A percentile compares a stretch with the other conserved stretches of the same genome.
Evolutionary conservation across 2,888 invertebrate species (phyloP).

Genomic region (Leucania comma): DNA sequence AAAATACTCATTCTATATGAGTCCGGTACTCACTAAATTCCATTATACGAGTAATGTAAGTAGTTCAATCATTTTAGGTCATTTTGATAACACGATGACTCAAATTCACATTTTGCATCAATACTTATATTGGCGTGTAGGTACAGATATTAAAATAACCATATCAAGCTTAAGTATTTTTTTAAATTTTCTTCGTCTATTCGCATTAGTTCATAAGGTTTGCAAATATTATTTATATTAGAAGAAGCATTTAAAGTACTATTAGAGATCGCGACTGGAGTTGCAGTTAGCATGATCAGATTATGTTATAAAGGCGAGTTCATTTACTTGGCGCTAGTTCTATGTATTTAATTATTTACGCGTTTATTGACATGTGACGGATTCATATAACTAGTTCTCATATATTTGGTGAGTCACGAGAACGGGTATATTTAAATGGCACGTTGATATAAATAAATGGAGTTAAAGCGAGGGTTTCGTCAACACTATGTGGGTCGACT

Average conservation of each 20-base stretch:
- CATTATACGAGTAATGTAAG: conserved; percentile 67
- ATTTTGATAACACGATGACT: conserved; percentile 71
- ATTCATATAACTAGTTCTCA: conserved; percentile 52
- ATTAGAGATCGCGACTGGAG: neutral
- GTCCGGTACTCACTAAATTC: conserved; percentile 70
- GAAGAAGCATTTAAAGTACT: conserved; percentile 12
- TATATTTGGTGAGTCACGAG: conserved; percentile 66
- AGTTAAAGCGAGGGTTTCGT: conserved; percentile 74
- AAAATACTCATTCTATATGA: conserved; percentile 74
- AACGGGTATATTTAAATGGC: conserved; percentile 65
- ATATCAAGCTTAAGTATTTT: neutral
- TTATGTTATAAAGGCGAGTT: conserved; percentile 14
- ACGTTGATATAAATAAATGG: conserved; percentile 71
- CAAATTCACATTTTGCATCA: conserved; percentile 45
- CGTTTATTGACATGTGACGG: conserved; percentile 43
- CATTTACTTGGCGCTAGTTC: neutral
- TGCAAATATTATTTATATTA: conserved; percentile 12
- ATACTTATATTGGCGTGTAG: conserved; percentile 21
- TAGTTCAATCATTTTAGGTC: conserved; percentile 74
- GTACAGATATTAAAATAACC: neutral
- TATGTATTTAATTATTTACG: conserved; percentile 29
- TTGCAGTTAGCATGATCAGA: conserved; percentile 5
- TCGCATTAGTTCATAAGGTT: neutral
- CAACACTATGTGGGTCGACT: conserved; percentile 81
- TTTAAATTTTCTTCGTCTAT: neutral